Evolutionary conservation across 2,797 vertebrate species (phyloP).

Genomic region (Chaetophractus vellerosus): DNA sequence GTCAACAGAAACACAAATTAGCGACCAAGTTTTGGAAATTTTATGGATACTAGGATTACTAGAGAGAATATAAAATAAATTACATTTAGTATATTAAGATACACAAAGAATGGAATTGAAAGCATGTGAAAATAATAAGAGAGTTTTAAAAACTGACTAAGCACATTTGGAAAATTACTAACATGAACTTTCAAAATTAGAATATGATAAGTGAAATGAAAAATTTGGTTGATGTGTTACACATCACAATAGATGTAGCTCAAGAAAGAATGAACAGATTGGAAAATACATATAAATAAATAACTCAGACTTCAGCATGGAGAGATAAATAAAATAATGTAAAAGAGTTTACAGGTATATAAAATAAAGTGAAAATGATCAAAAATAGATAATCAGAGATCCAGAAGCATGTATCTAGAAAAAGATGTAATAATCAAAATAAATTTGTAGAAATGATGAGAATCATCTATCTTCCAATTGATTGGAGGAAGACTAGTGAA

Average conservation of each 20-base stretch:
- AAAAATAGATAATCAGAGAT: background rate
- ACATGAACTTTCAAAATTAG: background rate
- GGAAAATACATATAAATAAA: background rate
- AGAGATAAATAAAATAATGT: background rate
- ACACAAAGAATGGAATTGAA: background rate
- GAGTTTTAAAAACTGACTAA: background rate
- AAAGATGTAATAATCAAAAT: background rate
- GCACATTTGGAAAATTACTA: background rate
- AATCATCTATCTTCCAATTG: background rate
- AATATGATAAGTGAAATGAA: background rate
- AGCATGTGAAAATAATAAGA: background rate
- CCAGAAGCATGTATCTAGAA: background rate
- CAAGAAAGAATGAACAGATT: background rate
- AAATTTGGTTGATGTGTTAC: background rate
- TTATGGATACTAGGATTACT: background rate
- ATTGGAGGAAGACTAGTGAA: background rate
- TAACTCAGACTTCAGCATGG: background rate
- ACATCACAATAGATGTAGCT: background rate
- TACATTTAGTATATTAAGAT: background rate
- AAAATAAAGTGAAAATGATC: background rate
- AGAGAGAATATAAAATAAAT: background rate
- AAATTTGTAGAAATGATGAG: background rate
- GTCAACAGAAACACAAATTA: background rate
- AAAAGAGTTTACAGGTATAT: background rate
- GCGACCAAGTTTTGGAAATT: background rate